Base-by-base conservation (phyloP, 2,113 vertebrate genomes). In the Podocnemis expansa region DNA sequence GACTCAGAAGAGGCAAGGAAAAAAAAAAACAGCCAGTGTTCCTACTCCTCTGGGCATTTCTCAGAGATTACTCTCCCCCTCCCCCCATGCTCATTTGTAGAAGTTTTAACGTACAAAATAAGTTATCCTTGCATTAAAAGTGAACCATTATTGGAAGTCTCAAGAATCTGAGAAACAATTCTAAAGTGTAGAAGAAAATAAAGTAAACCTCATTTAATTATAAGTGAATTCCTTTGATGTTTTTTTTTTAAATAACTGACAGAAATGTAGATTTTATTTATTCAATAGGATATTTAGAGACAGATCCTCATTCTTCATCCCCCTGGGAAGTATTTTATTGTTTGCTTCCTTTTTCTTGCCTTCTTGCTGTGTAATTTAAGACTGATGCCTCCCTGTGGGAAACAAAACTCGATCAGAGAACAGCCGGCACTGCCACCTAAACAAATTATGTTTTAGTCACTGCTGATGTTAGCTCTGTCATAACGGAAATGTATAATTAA, bases 401-500 rank as follows among this genome's bases (percentile, higher is more conserved):
- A 98, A 95, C 81, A 97, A 96, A 98, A 98, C 95, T 97, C 97
- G 97, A 97, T 97, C 97, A 97, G 97, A 98, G 97, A 97, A 97
- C 97, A 98, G 96, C 96, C 96, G 96, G 95, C 94, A 91, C 96
- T 96, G 94, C 95, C 96, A 98, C 94, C 97, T 97, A 98, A 98
- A 98, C 97, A 98, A 98, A 98, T 98, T 96, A 97, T 94, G 93
- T 97, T 97, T 97, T 97, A 96, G 97, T 97, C 96, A 96, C 89
- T 98, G 97, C 96, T 97, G 96, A 97, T 98, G 96, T 97, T 97
- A 95, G 95, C 94, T 97, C 87, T 97, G 97, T 97, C 96, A 97
- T 97, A 97, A 97, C 97, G 95, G 95, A 98, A 98, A 98, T 97
- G 94, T 92, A 97, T 97, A 98, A 98, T 98, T 98, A 98, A 98